phyloP scores from a whole-genome alignment of 2,888 invertebrate species.

The Malacosoma neustria region DNA sequence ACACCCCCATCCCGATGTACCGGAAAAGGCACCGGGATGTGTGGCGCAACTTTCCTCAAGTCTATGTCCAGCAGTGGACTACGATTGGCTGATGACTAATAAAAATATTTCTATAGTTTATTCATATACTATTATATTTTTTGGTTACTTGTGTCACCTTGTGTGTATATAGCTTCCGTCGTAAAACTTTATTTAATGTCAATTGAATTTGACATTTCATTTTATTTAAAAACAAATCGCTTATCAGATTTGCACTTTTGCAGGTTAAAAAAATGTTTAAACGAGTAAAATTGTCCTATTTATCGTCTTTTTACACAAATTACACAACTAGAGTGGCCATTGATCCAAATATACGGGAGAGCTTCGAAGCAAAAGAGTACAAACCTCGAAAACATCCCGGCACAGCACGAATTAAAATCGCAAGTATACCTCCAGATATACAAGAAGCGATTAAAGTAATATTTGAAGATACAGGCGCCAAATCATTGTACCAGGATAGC shows the following conservation, averaged over 20 bases:
- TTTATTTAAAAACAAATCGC: background rate
- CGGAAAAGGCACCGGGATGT: too few species aligned
- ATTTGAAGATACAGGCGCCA: constrained; percentile 74
- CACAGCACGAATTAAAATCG: constrained; percentile 64
- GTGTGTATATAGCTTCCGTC: too few species aligned
- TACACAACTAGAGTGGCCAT: constrained; percentile 60
- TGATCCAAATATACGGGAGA: constrained; percentile 60
- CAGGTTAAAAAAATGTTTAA: constrained; percentile 49
- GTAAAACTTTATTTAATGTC: too few species aligned
- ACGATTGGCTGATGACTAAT: too few species aligned
- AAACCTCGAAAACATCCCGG: constrained; percentile 86
- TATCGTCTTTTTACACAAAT: constrained; percentile 27
- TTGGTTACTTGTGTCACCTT: too few species aligned
- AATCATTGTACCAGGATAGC: constrained; percentile 70
- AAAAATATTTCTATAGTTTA: too few species aligned
- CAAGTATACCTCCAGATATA: constrained; percentile 76
- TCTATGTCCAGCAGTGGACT: too few species aligned
- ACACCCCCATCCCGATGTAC: too few species aligned
- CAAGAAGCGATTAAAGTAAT: constrained; percentile 70
- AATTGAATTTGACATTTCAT: constrained; percentile 1
- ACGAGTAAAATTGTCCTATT: constrained; percentile 34
- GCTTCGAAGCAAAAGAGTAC: constrained; percentile 62
- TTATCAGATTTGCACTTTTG: constrained; percentile 1
- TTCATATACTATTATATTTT: too few species aligned
- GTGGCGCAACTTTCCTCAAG: too few species aligned